Conservation (phyloP, 2,797 vertebrate species). For the Macroramphosus scolopax region DNA sequence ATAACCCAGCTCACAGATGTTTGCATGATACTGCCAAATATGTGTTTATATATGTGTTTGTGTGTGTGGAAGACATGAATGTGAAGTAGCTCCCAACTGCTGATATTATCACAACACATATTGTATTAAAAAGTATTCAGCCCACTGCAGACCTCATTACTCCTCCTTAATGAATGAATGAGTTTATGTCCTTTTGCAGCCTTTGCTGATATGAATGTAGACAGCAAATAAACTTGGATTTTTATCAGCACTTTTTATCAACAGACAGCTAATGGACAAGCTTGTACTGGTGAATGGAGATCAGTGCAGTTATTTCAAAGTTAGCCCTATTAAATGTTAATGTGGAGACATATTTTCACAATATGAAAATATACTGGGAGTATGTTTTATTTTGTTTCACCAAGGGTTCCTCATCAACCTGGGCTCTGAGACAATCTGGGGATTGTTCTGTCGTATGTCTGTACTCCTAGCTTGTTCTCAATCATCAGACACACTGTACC, state of each 20-base stretch:
- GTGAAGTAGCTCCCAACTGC: background rate
- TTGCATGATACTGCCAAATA: conserved; percentile 29
- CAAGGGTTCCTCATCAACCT: no score
- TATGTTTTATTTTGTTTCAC: no score
- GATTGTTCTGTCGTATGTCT: no score
- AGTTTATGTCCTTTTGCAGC: background rate
- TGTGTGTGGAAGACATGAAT: conserved; percentile 1
- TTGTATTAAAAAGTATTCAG: no score
- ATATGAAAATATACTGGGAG: no score
- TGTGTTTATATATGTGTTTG: conserved; percentile 11
- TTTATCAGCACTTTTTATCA: background rate
- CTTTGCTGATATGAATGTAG: background rate
- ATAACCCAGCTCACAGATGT: conserved; percentile 44
- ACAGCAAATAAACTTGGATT: background rate
- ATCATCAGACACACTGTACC: no score
- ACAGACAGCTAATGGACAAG: background rate
- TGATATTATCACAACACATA: background rate
- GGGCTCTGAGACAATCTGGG: no score
- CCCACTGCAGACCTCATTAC: background rate
- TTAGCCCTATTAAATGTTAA: no score
- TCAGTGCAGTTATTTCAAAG: background rate
- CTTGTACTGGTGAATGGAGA: background rate
- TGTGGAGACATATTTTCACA: no score
- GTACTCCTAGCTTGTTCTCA: no score
- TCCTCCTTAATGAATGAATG: background rate